A percentile compares a stretch with the other conserved stretches of the same genome.
Conservation (phyloP, 2,888 invertebrate genomes). For the Athalia rosae region DNA sequence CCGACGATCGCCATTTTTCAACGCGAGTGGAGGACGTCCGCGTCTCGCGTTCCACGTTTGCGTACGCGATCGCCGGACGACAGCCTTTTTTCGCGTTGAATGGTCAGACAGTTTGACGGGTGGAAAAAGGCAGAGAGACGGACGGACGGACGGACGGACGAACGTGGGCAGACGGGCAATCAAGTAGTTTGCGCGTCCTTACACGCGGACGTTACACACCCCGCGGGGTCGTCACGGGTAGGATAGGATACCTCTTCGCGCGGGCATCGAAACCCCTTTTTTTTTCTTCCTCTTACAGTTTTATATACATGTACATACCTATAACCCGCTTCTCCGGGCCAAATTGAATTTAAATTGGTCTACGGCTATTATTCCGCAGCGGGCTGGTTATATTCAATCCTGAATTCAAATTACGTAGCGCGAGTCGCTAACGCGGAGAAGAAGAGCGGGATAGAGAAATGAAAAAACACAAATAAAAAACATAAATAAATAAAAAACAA, state of each 20-base stretch:
- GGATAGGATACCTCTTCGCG: constrained; percentile 6
- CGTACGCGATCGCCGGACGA: background rate
- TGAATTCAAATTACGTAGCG: background rate
- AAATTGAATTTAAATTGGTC: constrained; percentile 43
- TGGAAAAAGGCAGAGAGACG: constrained; percentile 12
- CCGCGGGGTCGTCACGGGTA: too few relatives aligned
- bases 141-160: constrained; percentile 37
- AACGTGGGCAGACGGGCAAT: constrained; percentile 39
- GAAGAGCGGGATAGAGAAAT: background rate
- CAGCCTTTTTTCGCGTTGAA: constrained; percentile 13
- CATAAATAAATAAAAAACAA: too few relatives aligned
- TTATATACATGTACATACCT: background rate
- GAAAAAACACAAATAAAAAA: too few relatives aligned
- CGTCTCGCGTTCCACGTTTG: background rate
- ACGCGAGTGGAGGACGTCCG: too few relatives aligned
- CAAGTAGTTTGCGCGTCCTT: constrained; percentile 37
- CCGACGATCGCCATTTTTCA: too few relatives aligned
- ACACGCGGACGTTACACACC: too few relatives aligned
- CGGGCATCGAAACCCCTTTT: constrained; percentile 18
- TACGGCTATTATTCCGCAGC: background rate
- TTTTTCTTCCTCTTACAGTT: background rate
- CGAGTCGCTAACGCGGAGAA: background rate
- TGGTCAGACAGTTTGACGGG: constrained; percentile 20
- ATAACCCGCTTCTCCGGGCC: constrained; percentile 1
- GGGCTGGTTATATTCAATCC: constrained; percentile 31